phyloP scores from a whole-genome alignment of 1,140 invertebrate species.

The Ceratitis capitata region DNA sequence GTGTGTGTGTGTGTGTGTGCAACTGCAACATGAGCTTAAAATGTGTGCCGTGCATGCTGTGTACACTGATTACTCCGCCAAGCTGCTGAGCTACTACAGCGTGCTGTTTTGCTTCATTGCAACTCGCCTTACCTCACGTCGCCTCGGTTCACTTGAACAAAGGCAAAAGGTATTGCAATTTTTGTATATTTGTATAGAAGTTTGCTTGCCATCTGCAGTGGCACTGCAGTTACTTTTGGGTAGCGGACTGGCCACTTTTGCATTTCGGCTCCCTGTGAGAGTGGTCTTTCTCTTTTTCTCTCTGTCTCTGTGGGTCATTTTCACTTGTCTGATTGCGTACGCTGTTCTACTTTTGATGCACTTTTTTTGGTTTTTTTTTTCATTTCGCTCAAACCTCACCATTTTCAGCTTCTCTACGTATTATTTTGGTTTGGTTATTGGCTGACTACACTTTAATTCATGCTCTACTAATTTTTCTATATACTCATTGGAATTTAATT shows the following conservation, averaged over 20 bases:
- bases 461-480: not conserved
- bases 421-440: too few species aligned
- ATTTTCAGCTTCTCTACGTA: not conserved
- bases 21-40: not conserved
- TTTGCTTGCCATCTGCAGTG: not conserved
- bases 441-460: not conserved
- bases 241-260: not conserved
- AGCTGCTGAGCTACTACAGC: not conserved
- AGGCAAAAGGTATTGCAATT: not conserved
- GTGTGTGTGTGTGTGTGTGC: too few species aligned
- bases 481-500: not conserved
- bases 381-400: not conserved
- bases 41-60: not conserved
- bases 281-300: not conserved
- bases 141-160: not conserved
- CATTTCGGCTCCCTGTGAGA: not conserved
- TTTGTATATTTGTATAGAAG: not conserved
- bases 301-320: not conserved
- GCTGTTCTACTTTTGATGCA: not conserved
- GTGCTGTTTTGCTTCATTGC: slow-evolving; percentile 1
- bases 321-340: not conserved
- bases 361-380: not conserved
- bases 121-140: not conserved
- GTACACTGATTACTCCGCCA: not conserved
- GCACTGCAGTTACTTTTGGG: not conserved